A percentile compares a stretch with the other conserved stretches of the same genome.
Evolutionary conservation across 2,113 vertebrate species (phyloP).

Genomic region (Variabilichromis moorii): DNA sequence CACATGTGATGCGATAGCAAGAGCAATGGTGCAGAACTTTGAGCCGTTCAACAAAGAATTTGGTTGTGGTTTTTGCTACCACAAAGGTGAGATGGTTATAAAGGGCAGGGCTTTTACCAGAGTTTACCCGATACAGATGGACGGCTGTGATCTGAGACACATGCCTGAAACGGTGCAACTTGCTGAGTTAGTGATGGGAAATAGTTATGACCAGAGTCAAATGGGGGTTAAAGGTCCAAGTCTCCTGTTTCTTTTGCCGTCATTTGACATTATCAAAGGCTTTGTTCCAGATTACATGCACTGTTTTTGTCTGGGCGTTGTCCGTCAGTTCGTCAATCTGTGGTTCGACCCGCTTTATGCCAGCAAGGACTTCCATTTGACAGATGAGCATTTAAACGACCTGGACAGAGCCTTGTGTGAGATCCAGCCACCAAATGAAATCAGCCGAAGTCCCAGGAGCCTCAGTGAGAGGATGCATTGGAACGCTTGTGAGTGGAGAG

Average conservation of each 20-base stretch:
- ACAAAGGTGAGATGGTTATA: neutral
- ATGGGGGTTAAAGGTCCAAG: neutral
- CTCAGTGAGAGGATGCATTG: neutral
- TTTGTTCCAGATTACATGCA: neutral
- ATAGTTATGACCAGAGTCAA: neutral
- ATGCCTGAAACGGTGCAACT: neutral
- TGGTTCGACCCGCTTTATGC: neutral
- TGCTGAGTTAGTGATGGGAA: neutral
- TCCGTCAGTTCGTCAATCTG: neutral
- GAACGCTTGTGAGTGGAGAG: neutral
- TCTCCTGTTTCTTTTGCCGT: neutral
- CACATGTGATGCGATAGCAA: neutral
- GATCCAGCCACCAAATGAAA: neutral
- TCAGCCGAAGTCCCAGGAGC: neutral
- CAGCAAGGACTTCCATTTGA: neutral
- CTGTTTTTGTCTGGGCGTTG: neutral
- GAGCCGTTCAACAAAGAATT: neutral
- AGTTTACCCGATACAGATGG: neutral
- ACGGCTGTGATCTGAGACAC: neutral
- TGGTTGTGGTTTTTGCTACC: neutral
- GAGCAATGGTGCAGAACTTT: neutral
- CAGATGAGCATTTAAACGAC: neutral
- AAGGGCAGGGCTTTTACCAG: neutral
- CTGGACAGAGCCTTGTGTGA: neutral
- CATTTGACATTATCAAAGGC: neutral